Percentiles rank a stretch among this genome's conserved stretches.
Evolutionary conservation across 1,140 invertebrate species (phyloP).

Genomic region (Drosophila takahashii): DNA sequence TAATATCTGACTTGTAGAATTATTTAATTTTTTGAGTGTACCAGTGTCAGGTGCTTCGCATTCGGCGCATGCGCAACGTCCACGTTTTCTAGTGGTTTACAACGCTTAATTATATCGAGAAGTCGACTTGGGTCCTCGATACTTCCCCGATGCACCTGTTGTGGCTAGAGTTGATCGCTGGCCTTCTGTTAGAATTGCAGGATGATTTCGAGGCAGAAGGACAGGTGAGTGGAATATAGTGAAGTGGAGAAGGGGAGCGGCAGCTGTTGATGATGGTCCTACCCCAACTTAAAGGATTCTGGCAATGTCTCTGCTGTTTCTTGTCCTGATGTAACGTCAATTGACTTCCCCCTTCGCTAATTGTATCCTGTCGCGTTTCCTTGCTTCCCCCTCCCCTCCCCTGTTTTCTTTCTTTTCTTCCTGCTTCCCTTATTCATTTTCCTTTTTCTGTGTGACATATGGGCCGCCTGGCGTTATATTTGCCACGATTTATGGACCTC

Average conservation of each 20-base stretch:
- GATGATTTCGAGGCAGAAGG: slow-evolving; percentile 32
- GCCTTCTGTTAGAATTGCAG: slow-evolving; percentile 32
- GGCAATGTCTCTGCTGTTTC: slow-evolving; percentile 35
- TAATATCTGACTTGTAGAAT: not conserved
- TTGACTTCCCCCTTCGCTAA: slow-evolving; percentile 74
- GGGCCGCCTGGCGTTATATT: slow-evolving; percentile 71
- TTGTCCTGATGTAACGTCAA: slow-evolving; percentile 61
- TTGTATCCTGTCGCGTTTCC: slow-evolving; percentile 72
- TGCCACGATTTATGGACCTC: slow-evolving; percentile 71
- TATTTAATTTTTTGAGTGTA: not conserved
- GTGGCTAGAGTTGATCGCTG: slow-evolving; percentile 41
- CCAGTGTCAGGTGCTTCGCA: slow-evolving; percentile 54
- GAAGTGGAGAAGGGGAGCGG: slow-evolving; percentile 19
- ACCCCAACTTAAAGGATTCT: slow-evolving; percentile 51
- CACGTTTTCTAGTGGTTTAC: slow-evolving; percentile 59
- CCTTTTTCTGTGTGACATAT: slow-evolving; percentile 65
- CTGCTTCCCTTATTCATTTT: slow-evolving; percentile 22
- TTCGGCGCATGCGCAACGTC: slow-evolving; percentile 66
- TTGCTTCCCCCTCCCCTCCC: slow-evolving; percentile 15
- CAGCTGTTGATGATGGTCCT: slow-evolving; percentile 64
- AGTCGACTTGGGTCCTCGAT: slow-evolving; percentile 13
- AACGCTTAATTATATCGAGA: slow-evolving; percentile 69
- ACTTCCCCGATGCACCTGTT: slow-evolving; percentile 65
- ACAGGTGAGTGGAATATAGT: slow-evolving; percentile 59
- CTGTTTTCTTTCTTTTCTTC: not conserved